Percentiles rank a stretch among this genome's conserved stretches.
These are phyloP conservation scores for Sylvietta virens DNA, from an alignment of 2,113 vertebrate genomes.

Conservation along the genomic window DNA sequence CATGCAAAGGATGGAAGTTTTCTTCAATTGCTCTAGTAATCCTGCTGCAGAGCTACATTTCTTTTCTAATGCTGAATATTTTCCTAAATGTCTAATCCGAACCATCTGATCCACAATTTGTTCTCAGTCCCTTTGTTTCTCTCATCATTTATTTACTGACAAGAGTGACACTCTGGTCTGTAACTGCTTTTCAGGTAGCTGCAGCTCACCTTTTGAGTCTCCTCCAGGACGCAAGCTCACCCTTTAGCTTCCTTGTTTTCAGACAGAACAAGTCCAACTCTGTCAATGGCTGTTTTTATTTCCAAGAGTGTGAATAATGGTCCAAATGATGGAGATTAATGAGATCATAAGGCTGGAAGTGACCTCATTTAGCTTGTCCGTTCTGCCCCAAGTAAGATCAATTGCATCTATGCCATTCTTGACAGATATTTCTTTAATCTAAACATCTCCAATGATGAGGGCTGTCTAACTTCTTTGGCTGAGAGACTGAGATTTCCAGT, in stretches of 20 bases:
- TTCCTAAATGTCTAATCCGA: not conserved
- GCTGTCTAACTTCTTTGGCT: not conserved
- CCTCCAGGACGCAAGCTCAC: not conserved
- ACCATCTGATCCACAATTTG: not conserved
- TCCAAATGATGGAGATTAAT: slow-evolving; percentile 24
- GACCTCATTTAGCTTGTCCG: slow-evolving; percentile 29
- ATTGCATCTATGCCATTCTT: not conserved
- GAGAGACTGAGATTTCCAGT: not conserved
- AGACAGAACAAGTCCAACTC: not conserved
- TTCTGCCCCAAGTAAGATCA: slow-evolving; percentile 35
- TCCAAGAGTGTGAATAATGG: not conserved
- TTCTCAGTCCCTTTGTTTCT: not conserved
- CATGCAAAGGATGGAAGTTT: not conserved
- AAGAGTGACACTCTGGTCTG: not conserved
- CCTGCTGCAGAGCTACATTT: not conserved
- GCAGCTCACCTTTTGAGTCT: not conserved
- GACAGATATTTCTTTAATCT: slow-evolving; percentile 31
- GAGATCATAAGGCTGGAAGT: slow-evolving; percentile 30
- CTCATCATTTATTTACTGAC: not conserved
- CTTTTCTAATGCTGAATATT: not conserved
- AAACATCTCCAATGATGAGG: not conserved
- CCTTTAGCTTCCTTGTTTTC: not conserved
- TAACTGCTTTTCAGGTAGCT: not conserved
- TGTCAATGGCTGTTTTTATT: not conserved
- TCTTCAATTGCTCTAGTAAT: not conserved